Evolutionary conservation across 2,888 invertebrate species (phyloP).

Genomic region (Meiosimyza decipiens): DNA sequence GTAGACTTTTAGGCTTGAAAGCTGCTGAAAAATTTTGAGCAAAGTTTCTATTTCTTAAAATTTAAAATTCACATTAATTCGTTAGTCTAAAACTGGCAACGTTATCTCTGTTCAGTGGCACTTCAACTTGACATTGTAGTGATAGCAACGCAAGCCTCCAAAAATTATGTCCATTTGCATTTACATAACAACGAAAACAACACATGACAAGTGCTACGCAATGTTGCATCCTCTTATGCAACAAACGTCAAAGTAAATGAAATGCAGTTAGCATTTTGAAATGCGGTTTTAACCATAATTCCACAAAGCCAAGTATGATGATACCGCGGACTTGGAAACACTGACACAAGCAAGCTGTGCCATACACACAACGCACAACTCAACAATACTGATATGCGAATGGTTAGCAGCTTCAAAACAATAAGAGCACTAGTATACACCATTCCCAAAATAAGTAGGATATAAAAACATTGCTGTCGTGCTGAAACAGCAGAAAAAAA

Average conservation of each 20-base stretch:
- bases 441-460: not conserved
- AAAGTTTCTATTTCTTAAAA: too few species aligned
- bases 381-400: not conserved
- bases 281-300: slow-evolving; percentile 23
- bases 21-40: too few species aligned
- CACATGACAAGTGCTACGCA: not conserved
- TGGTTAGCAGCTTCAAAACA: not conserved
- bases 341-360: slow-evolving; percentile 16
- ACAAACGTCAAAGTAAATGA: slow-evolving; percentile 5
- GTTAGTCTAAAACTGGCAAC: not conserved
- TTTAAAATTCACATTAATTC: too few species aligned
- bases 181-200: not conserved
- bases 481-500: slow-evolving; percentile 8
- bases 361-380: slow-evolving; percentile 1
- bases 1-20: too few species aligned
- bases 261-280: slow-evolving; percentile 3
- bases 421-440: not conserved
- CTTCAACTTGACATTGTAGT: not conserved
- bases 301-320: slow-evolving; percentile 24
- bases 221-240: not conserved
- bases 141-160: not conserved
- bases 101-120: not conserved
- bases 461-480: not conserved
- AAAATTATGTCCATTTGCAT: not conserved
- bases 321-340: not conserved